Conservation (phyloP, 2,113 vertebrate species). For the Empidonax traillii region DNA sequence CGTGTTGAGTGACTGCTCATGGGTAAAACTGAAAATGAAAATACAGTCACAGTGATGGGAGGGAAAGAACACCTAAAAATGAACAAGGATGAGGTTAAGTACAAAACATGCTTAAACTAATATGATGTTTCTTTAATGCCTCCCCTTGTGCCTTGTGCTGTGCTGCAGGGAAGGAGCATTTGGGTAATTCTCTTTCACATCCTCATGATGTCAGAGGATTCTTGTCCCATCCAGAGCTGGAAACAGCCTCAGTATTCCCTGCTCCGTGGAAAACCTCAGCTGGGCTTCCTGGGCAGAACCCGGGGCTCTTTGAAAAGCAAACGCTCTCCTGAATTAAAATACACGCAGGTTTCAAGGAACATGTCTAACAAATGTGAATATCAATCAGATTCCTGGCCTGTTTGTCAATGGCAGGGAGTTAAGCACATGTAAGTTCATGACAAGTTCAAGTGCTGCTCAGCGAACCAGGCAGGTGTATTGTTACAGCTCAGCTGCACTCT, state of each 20-base stretch:
- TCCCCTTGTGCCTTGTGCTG: not conserved
- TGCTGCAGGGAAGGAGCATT: not conserved
- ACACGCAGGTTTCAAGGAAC: not conserved
- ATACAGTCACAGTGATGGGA: not conserved
- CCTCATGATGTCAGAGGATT: not conserved
- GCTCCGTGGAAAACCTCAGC: not conserved
- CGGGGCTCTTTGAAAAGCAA: not conserved
- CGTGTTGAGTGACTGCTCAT: not conserved
- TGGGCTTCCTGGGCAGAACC: not conserved
- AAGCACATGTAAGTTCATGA: not conserved
- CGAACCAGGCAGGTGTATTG: not conserved
- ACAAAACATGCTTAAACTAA: not conserved
- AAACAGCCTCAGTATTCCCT: not conserved
- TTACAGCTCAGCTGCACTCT: not conserved
- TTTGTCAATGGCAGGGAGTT: not conserved
- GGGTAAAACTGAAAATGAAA: conserved; percentile 22
- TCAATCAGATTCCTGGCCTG: not conserved
- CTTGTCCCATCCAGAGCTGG: not conserved
- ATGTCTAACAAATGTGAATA: not conserved
- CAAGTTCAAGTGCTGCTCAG: not conserved
- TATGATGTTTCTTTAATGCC: not conserved
- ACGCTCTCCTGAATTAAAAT: not conserved
- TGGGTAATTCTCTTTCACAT: not conserved
- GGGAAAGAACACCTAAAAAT: not conserved
- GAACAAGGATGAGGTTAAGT: not conserved